Evolutionary conservation across 2,888 invertebrate genomes (phyloP).

Genomic region (Bembecia ichneumoniformis): DNA sequence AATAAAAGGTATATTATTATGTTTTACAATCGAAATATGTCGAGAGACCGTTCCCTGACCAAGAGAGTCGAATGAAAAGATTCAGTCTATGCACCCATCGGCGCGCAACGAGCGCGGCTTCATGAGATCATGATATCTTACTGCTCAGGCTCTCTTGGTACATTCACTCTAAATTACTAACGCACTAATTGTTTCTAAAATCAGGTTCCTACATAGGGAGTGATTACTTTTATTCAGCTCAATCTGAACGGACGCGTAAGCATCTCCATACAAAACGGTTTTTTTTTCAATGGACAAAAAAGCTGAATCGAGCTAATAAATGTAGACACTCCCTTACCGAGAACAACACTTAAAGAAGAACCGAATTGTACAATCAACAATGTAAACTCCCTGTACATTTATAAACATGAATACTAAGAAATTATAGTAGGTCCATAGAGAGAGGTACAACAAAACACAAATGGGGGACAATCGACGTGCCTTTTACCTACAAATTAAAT

Average conservation of each 20-base stretch:
- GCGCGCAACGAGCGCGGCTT: constrained; percentile 30
- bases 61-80: constrained; percentile 5
- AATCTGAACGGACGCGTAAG: too few species aligned
- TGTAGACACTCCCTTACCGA: background rate
- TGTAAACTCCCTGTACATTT: background rate
- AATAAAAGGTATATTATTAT: too few species aligned
- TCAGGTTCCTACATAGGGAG: too few species aligned
- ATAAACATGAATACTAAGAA: too few species aligned
- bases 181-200: background rate
- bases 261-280: too few species aligned
- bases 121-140: constrained; percentile 42
- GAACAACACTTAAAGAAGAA: background rate
- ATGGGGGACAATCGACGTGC: too few species aligned
- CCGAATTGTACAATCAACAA: background rate
- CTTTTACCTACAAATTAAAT: background rate
- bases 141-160: constrained; percentile 24
- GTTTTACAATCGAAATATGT: too few species aligned
- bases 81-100: constrained; percentile 43
- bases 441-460: too few species aligned
- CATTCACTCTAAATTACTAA: constrained; percentile 17
- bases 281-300: too few species aligned
- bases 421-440: too few species aligned
- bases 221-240: too few species aligned
- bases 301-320: too few species aligned
- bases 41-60: background rate